A percentile compares a stretch with the other conserved stretches of the same genome.
Conservation (phyloP, 2,888 invertebrate genomes). For the Conchocele bisecta region DNA sequence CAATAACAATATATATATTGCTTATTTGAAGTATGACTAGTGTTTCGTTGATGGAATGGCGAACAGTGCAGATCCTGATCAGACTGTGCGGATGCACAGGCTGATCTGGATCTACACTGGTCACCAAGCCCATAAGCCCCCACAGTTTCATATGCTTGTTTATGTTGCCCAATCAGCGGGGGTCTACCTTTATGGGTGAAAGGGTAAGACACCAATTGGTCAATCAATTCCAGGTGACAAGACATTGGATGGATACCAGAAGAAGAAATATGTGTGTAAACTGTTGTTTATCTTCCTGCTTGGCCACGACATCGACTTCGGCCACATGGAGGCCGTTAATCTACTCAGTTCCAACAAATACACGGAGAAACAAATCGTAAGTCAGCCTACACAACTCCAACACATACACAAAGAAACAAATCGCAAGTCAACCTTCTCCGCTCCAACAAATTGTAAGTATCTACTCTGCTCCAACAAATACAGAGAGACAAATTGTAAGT, state of each 20-base stretch:
- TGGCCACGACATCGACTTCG: conserved; percentile 99
- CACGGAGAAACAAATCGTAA: conserved; percentile 99
- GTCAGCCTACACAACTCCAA: conserved; percentile 94
- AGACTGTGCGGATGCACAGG: too few species aligned
- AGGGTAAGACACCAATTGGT: too few species aligned
- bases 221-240: conserved; percentile 90
- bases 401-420: conserved; percentile 99
- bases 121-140: too few species aligned
- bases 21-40: too few species aligned
- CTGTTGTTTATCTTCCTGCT: conserved; percentile 99
- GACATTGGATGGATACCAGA: conserved; percentile 99
- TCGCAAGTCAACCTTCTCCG: conserved; percentile 91
- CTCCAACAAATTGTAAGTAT: conserved; percentile 94
- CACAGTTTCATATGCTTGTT: too few species aligned
- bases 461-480: too few species aligned
- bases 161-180: too few species aligned
- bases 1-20: too few species aligned
- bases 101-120: too few species aligned
- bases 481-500: conserved; percentile 99
- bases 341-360: conserved; percentile 99
- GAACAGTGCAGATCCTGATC: too few species aligned
- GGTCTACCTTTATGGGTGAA: too few species aligned
- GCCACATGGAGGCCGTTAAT: conserved; percentile 99
- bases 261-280: conserved; percentile 99
- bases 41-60: too few species aligned